Evolutionary conservation across 2,113 vertebrate genomes (phyloP), one percentile per base, ranked within the genome.

Genomic region (Psettodes erumei): DNA sequence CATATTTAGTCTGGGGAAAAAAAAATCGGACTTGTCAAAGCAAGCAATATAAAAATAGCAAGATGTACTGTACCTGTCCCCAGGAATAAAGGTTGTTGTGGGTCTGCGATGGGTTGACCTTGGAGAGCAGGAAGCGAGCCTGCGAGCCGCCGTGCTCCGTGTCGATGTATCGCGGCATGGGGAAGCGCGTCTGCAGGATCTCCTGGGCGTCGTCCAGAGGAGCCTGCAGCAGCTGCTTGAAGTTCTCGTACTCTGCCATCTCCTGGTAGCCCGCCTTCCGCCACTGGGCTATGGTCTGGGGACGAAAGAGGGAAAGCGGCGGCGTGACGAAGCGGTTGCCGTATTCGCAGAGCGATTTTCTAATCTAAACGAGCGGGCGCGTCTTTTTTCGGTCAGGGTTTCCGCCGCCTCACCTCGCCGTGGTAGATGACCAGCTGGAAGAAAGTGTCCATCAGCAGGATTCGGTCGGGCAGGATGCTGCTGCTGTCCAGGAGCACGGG

Each of bases 51-150:
- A 5, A 27, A 19, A 27, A 58, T 2, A 8, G 32, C 6, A 16
- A 18, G 15, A 6, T 18, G 19, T 38, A 25, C n/a, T 0, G 54
- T 88, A 99, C 98, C 96, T 98, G 98, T 85, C 96, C 97, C 96
- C 96, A 98, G 0, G 95, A 90, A 47, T 98, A 99, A 63, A 97
- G 92, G 89, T 98, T 99, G 89, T 99, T 99, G 94, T 99, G 97
- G 19, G 98, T 99, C 94, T 99, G 98, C 27, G 98, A 99, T 21
- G 98, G 98, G 86, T 99, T 99, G 90, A 99, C 97, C 93, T 99
- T 99, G 37, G 98, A 99, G 75, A 99, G 93, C 79, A 99, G 95
- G 90, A 99, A 99, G 71, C 97, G 95, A 40, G 97, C 97, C 95
- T 99, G 79, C 0, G 91, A 93, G 77, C 97, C 95, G 8, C 96